Evolutionary conservation across 1,140 invertebrate species (phyloP).

Genomic region (Drosophila micromelanica): DNA sequence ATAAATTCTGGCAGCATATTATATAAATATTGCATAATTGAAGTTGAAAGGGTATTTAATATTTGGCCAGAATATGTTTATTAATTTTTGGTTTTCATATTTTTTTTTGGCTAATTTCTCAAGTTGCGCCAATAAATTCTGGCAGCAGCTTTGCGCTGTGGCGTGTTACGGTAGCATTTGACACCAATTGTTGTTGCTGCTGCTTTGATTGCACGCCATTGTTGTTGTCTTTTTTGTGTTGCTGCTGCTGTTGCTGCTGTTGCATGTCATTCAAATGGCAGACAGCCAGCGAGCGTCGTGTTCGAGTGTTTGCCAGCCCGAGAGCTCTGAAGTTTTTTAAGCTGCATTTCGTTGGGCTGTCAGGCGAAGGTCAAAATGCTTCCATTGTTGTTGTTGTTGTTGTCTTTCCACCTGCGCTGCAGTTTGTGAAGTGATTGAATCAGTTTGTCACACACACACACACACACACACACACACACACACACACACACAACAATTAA

Average conservation of each 20-base stretch:
- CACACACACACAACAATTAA: slow-evolving; percentile 26
- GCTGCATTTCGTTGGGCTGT: slow-evolving; percentile 56
- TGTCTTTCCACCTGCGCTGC: slow-evolving; percentile 40
- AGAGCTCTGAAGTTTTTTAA: slow-evolving; percentile 33
- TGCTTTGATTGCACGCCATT: slow-evolving; percentile 61
- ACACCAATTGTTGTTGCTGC: slow-evolving; percentile 70
- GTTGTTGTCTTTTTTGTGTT: slow-evolving; percentile 23
- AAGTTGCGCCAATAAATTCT: slow-evolving; percentile 44
- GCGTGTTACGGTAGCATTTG: slow-evolving; percentile 77
- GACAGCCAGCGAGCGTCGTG: slow-evolving; percentile 77
- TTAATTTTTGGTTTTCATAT: slow-evolving; percentile 5
- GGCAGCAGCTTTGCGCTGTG: slow-evolving; percentile 52
- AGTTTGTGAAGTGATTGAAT: slow-evolving; percentile 28
- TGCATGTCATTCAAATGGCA: slow-evolving; percentile 78
- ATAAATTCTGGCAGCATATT: no score
- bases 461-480: slow-evolving; percentile 1
- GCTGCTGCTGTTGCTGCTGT: slow-evolving; percentile 46
- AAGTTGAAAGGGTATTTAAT: not conserved
- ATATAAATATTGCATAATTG: no score
- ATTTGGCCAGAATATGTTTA: not conserved
- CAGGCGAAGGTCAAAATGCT: slow-evolving; percentile 66
- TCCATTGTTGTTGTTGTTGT: slow-evolving; percentile 13
- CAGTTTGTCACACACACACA: not conserved
- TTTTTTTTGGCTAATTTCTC: slow-evolving; percentile 37
- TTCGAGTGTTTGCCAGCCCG: slow-evolving; percentile 52